Percentiles rank a stretch among this genome's conserved stretches.
Evolutionary conservation across 2,113 vertebrate species (phyloP).

Genomic region (Xiphophorus couchianus): DNA sequence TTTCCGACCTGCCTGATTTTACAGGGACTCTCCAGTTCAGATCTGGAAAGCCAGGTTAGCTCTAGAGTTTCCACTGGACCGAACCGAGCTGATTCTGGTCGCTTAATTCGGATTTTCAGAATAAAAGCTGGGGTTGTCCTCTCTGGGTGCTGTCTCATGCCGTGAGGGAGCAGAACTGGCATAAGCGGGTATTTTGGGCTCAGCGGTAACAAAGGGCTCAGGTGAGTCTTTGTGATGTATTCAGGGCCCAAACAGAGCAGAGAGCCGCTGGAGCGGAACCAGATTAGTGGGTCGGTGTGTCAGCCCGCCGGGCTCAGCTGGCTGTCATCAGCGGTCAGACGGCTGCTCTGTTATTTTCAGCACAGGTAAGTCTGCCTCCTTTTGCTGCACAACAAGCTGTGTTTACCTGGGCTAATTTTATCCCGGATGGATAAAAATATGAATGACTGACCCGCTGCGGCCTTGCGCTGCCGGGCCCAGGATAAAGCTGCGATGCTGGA

Average conservation of each 20-base stretch:
- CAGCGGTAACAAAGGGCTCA: slow-evolving; percentile 44
- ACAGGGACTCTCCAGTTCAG: not conserved
- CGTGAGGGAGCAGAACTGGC: slow-evolving; percentile 38
- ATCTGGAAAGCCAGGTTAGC: not conserved
- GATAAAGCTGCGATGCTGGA: slow-evolving; percentile 32
- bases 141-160: slow-evolving; percentile 33
- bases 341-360: slow-evolving; percentile 60
- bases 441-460: slow-evolving; percentile 46
- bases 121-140: not conserved
- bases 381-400: slow-evolving; percentile 55
- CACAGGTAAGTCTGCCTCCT: slow-evolving; percentile 41
- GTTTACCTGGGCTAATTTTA: slow-evolving; percentile 67
- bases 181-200: slow-evolving; percentile 63
- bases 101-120: not conserved
- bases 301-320: slow-evolving; percentile 29
- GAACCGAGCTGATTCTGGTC: not conserved
- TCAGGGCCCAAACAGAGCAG: slow-evolving; percentile 50
- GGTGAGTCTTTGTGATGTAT: slow-evolving; percentile 62
- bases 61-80: not conserved
- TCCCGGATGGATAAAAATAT: slow-evolving; percentile 56
- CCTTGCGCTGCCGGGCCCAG: slow-evolving; percentile 26
- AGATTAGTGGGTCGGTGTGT: slow-evolving; percentile 72
- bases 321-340: slow-evolving; percentile 63
- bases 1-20: not conserved
- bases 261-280: slow-evolving; percentile 63